Percentiles rank a stretch among this genome's conserved stretches.
Evolutionary conservation across 2,797 vertebrate species (phyloP).

Genomic region (Botia kubotai): DNA sequence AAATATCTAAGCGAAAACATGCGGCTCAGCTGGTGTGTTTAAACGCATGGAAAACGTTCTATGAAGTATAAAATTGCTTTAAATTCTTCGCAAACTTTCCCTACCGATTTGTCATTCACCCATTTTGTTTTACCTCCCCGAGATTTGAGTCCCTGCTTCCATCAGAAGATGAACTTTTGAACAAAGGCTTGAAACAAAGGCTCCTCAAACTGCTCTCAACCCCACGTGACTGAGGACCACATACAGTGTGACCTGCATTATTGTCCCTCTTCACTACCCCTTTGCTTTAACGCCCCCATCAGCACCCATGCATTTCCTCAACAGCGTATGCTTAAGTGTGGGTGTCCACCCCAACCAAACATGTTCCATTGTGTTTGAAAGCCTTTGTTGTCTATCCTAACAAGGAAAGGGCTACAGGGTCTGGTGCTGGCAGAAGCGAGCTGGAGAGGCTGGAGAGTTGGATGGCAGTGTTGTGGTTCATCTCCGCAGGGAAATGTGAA

Average conservation of each 20-base stretch:
- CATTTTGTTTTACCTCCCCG: neutral
- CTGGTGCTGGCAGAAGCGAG: slow-evolving; percentile 10
- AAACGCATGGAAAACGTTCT: neutral
- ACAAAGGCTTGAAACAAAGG: slow-evolving; percentile 23
- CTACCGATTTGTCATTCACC: neutral
- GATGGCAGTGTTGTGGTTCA: slow-evolving; percentile 11
- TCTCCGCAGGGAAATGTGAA: slow-evolving; percentile 56
- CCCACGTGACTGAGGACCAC: slow-evolving; percentile 29
- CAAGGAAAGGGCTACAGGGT: slow-evolving; percentile 49
- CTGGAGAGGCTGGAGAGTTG: neutral
- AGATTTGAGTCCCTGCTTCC: neutral
- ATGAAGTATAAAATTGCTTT: neutral
- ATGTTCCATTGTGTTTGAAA: slow-evolving; percentile 46
- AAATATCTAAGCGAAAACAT: neutral
- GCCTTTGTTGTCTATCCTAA: slow-evolving; percentile 51
- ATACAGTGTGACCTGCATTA: slow-evolving; percentile 40
- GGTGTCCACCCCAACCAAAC: slow-evolving; percentile 26
- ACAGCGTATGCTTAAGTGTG: slow-evolving; percentile 7
- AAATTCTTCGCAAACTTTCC: neutral
- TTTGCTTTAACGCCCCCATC: neutral
- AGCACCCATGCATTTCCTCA: slow-evolving; percentile 12
- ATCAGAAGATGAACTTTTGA: neutral
- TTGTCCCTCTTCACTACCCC: neutral
- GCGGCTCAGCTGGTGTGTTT: neutral
- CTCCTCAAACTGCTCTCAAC: neutral